These are phyloP conservation scores for Drosophila willistoni DNA, from an alignment of 1,140 invertebrate species.

Conservation along the genomic window DNA sequence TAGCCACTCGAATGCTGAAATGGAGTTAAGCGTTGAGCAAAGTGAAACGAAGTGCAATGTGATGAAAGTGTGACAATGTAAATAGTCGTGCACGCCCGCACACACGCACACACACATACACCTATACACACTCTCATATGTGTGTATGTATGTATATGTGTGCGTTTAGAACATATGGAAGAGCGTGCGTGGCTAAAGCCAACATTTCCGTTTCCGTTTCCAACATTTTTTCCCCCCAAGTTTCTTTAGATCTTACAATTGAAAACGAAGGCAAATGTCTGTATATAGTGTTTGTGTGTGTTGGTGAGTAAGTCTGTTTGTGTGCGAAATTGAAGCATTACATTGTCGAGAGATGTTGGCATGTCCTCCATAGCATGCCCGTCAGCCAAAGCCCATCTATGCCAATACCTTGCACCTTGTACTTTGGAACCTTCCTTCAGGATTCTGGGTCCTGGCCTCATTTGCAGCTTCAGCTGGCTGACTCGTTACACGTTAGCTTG, in stretches of 20 bases:
- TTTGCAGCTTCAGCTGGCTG: constrained; percentile 62
- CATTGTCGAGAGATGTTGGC: constrained; percentile 62
- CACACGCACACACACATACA: constrained; percentile 14
- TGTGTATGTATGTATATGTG: too few species aligned
- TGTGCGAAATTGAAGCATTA: constrained; percentile 66
- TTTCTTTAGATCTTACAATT: constrained; percentile 48
- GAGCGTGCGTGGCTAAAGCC: constrained; percentile 58
- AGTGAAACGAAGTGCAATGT: constrained; percentile 42
- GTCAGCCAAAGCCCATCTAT: background rate
- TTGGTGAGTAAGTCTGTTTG: constrained; percentile 21
- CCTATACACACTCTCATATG: constrained; percentile 28
- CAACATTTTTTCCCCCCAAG: constrained; percentile 44
- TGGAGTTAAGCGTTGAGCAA: constrained; percentile 43
- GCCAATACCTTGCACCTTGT: constrained; percentile 36
- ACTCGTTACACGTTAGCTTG: constrained; percentile 71
- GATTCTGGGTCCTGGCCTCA: constrained; percentile 47
- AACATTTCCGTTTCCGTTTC: constrained; percentile 67
- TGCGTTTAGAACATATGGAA: constrained; percentile 9
- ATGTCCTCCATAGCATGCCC: constrained; percentile 17
- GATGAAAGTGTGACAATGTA: constrained; percentile 61
- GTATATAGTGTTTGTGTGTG: constrained; percentile 3
- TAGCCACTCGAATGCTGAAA: constrained; percentile 23
- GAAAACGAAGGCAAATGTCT: constrained; percentile 36
- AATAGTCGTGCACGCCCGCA: constrained; percentile 42
- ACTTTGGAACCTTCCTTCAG: constrained; percentile 24